Base-by-base conservation (phyloP, 2,888 invertebrate species). In the Leptogaster cylindrica region DNA sequence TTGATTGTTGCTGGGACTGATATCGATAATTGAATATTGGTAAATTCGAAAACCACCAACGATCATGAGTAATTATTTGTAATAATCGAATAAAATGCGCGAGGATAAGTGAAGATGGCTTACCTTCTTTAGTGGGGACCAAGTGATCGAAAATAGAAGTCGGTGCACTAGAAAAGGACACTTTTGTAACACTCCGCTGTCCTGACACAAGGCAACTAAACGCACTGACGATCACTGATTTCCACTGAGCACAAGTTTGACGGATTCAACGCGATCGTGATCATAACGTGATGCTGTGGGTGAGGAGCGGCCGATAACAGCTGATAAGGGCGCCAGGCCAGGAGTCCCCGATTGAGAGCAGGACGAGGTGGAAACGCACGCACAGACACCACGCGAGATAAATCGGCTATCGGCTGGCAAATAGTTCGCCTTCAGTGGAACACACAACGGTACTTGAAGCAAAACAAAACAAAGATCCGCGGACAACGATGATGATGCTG, bases 361-460 rank as follows among this genome's bases (percentile, higher is more conserved):
- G 6, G 16, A 5, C 6, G 10, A 10, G 23, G 10, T 39, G 27
- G 12, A 39, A 10, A 31, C 36, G 36, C 39, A 1, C 12, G 39
- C 25, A 55, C 36, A 14, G 14, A 55, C 23, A 12, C 18, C n/a
- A 23, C 36, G 10, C 55, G 39, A 23, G 31, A 55, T 55, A 36
- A 39, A 55, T 55, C 39, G 23, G 33, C 33, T 31, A 52, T 52
- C 52, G 33, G 55, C 25, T 55, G n/a, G 10, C 20, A 14, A 36
- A 25, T 50, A 8, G 36, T n/a, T 12, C 10, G 6, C 10, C 10
- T 25, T 55, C 39, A 55, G 55, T 55, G 39, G 55, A 55, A 39
- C 55, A 55, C 20, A 18, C 10, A 55, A 55, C 55, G 55, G 55
- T 33, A 55, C 55, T 55, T 39, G 55, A 39, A 20, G 39, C 25